A percentile compares a stretch with the other conserved stretches of the same genome.
These are phyloP conservation scores for Nomada goodeniana DNA, from an alignment of 2,888 invertebrate species.

Conservation along the genomic window DNA sequence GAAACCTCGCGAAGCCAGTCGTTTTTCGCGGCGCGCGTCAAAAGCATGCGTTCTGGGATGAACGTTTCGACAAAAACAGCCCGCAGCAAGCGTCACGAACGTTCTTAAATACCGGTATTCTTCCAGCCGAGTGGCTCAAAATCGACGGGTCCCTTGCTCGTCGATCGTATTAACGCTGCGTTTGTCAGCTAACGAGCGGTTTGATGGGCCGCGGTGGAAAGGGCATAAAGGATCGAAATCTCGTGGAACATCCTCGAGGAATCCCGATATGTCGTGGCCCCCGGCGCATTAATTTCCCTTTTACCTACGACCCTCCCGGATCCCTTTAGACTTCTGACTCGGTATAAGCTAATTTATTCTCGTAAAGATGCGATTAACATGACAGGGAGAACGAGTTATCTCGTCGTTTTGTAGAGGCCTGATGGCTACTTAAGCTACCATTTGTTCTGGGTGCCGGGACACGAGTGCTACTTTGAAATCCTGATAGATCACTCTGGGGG, in stretches of 20 bases:
- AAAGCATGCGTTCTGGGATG: constrained; percentile 6
- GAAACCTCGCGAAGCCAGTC: constrained; percentile 10
- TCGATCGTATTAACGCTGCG: constrained; percentile 57
- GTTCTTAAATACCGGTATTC: constrained; percentile 54
- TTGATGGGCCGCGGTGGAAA: constrained; percentile 54
- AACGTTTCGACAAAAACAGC: constrained; percentile 42
- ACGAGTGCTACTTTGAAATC: not conserved
- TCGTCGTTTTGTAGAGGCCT: constrained; percentile 24
- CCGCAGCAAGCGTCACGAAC: constrained; percentile 18
- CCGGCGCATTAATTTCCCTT: constrained; percentile 44
- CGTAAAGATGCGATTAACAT: constrained; percentile 78
- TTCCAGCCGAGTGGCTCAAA: constrained; percentile 43
- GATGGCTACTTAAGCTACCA: constrained; percentile 22
- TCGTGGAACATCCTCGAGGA: constrained; percentile 52
- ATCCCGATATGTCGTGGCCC: constrained; percentile 32
- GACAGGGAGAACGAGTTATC: constrained; percentile 26
- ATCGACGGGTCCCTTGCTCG: constrained; percentile 38
- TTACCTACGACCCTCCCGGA: not conserved
- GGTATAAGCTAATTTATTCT: constrained; percentile 57
- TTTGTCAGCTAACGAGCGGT: constrained; percentile 59
- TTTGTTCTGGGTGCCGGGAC: constrained; percentile 6
- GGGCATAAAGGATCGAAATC: constrained; percentile 50
- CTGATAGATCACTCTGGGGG: not conserved
- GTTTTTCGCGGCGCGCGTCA: constrained; percentile 16
- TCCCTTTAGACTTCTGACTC: not conserved